Percentiles rank a stretch among this genome's conserved stretches.
These are phyloP conservation scores for Crotalus helleri DNA, from an alignment of 2,113 vertebrate genomes.

Conservation along the genomic window DNA sequence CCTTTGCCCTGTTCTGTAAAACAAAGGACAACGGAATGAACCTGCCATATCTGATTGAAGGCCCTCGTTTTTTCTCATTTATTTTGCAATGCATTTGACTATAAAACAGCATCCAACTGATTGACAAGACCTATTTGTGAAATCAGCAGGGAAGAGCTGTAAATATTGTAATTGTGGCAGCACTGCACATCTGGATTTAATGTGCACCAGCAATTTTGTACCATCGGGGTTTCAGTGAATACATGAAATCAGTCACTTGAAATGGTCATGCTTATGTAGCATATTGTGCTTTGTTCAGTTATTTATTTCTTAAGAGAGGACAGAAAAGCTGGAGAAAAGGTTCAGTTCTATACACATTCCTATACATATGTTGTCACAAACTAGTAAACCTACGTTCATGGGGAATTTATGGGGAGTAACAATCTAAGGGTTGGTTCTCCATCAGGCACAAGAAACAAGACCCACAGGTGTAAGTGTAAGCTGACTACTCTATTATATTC, in stretches of 20 bases:
- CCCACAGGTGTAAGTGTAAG: background rate
- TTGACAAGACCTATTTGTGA: slow-evolving; percentile 42
- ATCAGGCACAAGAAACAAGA: background rate
- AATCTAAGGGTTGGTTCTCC: background rate
- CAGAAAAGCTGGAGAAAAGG: too few species aligned
- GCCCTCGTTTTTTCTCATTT: slow-evolving; percentile 31
- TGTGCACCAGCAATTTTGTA: slow-evolving; percentile 30
- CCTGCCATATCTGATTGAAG: slow-evolving; percentile 41
- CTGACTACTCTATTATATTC: background rate
- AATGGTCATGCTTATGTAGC: background rate
- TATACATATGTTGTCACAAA: background rate
- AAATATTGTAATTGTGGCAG: slow-evolving; percentile 54
- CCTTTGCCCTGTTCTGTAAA: background rate
- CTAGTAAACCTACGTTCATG: background rate
- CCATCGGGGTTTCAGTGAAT: slow-evolving; percentile 10
- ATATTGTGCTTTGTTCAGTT: background rate
- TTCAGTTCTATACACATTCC: background rate
- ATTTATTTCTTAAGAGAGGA: background rate
- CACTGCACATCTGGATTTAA: slow-evolving; percentile 18
- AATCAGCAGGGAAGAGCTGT: slow-evolving; percentile 41
- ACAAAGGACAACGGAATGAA: slow-evolving; percentile 41
- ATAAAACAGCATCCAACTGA: slow-evolving; percentile 20
- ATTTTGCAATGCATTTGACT: slow-evolving; percentile 7
- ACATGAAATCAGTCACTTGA: slow-evolving; percentile 8
- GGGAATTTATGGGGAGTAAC: background rate